Evolutionary conservation across 2,797 vertebrate genomes (phyloP).

Genomic region (Clarias pachynema): DNA sequence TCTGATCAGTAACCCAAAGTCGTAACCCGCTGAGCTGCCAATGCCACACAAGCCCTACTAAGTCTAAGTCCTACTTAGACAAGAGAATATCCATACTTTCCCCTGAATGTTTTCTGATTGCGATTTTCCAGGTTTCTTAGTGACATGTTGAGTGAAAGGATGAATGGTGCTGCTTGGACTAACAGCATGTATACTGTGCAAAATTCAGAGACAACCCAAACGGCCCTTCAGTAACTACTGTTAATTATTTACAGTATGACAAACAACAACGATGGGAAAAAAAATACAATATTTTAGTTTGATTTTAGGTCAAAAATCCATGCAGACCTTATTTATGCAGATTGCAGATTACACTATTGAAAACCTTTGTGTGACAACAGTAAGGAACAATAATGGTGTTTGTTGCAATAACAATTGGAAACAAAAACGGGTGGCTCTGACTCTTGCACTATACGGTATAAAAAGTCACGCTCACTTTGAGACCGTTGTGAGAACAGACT

Average conservation of each 20-base stretch:
- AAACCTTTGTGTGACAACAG: neutral
- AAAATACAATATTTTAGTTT: neutral
- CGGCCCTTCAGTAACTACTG: neutral
- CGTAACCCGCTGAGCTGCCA: too few species aligned
- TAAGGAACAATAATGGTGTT: neutral
- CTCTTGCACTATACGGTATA: neutral
- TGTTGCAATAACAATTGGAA: too few species aligned
- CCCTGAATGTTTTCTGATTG: too few species aligned
- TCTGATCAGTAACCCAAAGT: too few species aligned
- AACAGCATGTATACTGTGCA: neutral
- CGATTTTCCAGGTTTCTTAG: neutral
- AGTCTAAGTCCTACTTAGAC: neutral
- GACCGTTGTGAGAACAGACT: slow-evolving; percentile 5
- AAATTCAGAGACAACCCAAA: neutral
- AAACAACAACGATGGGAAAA: neutral
- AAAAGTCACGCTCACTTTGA: neutral
- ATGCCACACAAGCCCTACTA: too few species aligned
- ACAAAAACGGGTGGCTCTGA: neutral
- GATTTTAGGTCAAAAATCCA: neutral
- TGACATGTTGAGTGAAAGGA: neutral
- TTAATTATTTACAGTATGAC: neutral
- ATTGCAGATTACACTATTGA: neutral
- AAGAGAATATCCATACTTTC: neutral
- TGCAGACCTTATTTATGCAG: neutral
- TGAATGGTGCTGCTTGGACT: neutral